Base-by-base conservation (phyloP, 2,888 invertebrate genomes). In the Neoascia interrupta region DNA sequence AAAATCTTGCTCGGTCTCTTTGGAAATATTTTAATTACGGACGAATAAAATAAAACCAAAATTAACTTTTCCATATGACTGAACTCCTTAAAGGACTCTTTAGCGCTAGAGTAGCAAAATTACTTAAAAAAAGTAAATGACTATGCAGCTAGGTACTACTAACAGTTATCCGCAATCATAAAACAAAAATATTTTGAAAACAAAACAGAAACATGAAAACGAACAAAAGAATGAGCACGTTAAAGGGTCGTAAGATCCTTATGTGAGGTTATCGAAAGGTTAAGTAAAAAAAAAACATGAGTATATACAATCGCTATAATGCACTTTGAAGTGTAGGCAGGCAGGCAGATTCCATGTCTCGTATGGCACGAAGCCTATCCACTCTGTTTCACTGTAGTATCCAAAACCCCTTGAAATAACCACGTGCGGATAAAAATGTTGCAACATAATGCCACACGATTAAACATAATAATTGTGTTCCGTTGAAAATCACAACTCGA, bases 391-490 rank as follows among this genome's bases (percentile, higher is more conserved):
- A 31, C 31, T 31, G 31, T 23, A 6, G 23, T 19, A 45, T 4
- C 8, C n/a, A 1, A 41, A 19, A 16, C 15, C 58, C 43, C 49
- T 49, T 39, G 39, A 5, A 41, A 54, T 49, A 58, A 16, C 15
- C 28, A 6, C 37, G 19, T 56, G 5, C 56, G 61, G 53, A 47
- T 76, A 11, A 47, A 43, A 61, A 72, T 68, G 37, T 72, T 15
- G 47, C 37, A 47, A 47, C 43, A 79, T 61, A 79, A 73, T 79
- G 61, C 61, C 34, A 36, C 66, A 73, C 79, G 61, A 73, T 73
- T 79, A 79, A 72, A 61, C 56, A 31, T 34, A 72, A 79, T 79
- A 79, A 79, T 79, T 66, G 43, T 61, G 49, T 73, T 73, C 41
- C 61, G 68, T 54, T 58, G 54, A 51, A 73, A 64, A 64, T 63